These are phyloP conservation scores for Gari tellinella DNA, from an alignment of 2,888 invertebrate genomes.

Conservation along the genomic window DNA sequence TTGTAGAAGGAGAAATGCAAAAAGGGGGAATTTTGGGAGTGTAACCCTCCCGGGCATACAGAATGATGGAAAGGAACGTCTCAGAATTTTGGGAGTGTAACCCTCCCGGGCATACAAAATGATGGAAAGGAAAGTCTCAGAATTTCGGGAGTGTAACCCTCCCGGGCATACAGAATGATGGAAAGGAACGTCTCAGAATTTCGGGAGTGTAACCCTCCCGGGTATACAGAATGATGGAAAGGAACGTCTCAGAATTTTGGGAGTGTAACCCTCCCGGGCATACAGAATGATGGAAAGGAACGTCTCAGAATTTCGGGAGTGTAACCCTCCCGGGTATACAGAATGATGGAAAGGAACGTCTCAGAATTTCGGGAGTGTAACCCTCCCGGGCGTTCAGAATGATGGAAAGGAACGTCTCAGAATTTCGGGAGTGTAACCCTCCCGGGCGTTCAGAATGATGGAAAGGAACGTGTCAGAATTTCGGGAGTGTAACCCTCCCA, in stretches of 20 bases:
- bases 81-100: constrained; percentile 5
- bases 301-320: background rate
- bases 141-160: constrained; percentile 5
- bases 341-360: background rate
- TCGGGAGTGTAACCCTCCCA: no score
- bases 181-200: constrained; percentile 2
- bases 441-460: background rate
- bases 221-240: no score
- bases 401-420: background rate
- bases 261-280: no score
- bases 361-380: constrained; percentile 3
- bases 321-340: background rate
- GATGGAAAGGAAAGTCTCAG: background rate
- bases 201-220: constrained; percentile 6
- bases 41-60: constrained; percentile 2
- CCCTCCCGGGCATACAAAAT: background rate
- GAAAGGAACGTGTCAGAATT: no score
- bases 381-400: background rate
- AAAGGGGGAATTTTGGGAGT: constrained; percentile 1
- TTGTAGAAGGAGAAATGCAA: no score
- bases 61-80: background rate
- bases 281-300: background rate
- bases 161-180: background rate
- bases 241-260: no score
- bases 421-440: constrained; percentile 9